Conservation (phyloP, 2,888 invertebrate species). For the Chironomus tentans region DNA sequence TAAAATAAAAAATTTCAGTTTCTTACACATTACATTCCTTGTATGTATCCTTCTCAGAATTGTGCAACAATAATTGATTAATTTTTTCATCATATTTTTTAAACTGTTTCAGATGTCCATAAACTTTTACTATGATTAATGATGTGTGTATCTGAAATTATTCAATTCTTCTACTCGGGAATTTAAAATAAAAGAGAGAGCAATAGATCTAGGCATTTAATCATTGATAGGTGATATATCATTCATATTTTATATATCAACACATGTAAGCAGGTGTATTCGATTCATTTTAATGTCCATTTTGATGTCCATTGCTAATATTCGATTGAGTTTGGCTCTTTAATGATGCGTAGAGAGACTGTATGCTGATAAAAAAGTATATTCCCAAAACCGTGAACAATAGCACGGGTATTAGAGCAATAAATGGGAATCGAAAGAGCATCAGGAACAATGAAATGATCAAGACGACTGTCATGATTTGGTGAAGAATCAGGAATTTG, state of each 20-base stretch:
- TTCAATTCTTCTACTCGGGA: neutral
- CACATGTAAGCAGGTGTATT: neutral
- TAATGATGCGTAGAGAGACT: neutral
- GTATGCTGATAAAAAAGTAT: neutral
- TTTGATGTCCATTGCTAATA: neutral
- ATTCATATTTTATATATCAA: neutral
- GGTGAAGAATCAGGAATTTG: neutral
- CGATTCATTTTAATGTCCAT: neutral
- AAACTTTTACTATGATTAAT: neutral
- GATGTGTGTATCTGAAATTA: neutral
- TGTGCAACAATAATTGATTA: neutral
- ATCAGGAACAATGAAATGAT: neutral
- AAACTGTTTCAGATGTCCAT: neutral
- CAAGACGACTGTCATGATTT: neutral
- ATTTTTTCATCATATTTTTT: slow-evolving; percentile 4
- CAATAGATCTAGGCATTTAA: neutral
- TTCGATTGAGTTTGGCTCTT: neutral
- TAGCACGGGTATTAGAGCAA: neutral
- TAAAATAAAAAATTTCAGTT: neutral
- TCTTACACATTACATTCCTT: neutral
- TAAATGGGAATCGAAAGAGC: neutral
- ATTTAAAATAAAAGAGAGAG: neutral
- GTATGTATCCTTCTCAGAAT: neutral
- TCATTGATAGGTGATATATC: slow-evolving; percentile 1
- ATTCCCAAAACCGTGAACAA: neutral